These are phyloP conservation scores for Diplodus sargus DNA, from an alignment of 2,797 vertebrate species.

Conservation along the genomic window DNA sequence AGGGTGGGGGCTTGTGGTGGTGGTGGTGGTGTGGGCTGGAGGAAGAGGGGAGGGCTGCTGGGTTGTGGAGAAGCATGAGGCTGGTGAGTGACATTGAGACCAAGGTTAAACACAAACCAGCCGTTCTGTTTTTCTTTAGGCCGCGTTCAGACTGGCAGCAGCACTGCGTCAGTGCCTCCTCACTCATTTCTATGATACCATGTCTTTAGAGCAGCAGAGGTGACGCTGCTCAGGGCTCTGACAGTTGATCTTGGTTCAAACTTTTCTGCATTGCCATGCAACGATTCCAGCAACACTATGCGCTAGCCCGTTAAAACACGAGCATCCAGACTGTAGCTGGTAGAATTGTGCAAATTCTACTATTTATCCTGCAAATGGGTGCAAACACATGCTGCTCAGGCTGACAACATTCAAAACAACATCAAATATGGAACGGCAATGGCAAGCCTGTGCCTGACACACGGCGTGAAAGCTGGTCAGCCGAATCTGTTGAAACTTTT, in stretches of 20 bases:
- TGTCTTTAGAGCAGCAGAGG: background rate
- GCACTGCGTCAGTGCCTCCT: conserved; percentile 34
- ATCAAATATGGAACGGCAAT: background rate
- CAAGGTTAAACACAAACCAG: conserved; percentile 78
- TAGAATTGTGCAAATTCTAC: conserved; percentile 13
- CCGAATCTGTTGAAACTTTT: conserved; percentile 13
- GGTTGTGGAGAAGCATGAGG: conserved; percentile 61
- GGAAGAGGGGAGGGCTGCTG: conserved; percentile 51
- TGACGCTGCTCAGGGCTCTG: conserved; percentile 14
- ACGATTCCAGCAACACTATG: conserved; percentile 13
- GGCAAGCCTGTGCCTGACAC: background rate
- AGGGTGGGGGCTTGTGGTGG: conserved; percentile 61
- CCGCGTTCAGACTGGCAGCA: conserved; percentile 37
- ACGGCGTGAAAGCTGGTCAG: background rate
- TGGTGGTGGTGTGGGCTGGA: conserved; percentile 32
- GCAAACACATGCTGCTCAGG: conserved; percentile 4
- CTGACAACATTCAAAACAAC: conserved; percentile 21
- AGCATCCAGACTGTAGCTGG: background rate
- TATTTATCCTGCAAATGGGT: conserved; percentile 25
- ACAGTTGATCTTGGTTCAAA: conserved; percentile 23
- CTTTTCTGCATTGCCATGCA: conserved; percentile 3
- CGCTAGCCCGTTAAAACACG: background rate
- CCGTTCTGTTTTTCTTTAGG: conserved; percentile 51
- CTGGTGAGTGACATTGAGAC: conserved; percentile 81
- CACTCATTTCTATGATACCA: conserved; percentile 21